Conservation (phyloP, 1,140 invertebrate species). For the Zaprionus nigranus region DNA sequence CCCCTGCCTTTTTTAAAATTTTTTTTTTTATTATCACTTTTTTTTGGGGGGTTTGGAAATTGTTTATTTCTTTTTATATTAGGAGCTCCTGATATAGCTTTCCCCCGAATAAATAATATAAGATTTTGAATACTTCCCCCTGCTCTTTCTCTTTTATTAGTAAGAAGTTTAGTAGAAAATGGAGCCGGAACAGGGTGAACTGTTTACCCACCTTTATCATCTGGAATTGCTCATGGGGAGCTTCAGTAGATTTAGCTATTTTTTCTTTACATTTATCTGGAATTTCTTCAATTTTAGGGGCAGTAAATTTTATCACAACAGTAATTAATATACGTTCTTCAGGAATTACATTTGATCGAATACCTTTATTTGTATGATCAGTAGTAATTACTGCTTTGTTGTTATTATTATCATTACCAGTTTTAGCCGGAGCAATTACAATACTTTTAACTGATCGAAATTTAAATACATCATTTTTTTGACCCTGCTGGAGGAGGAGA, state of each 20-base stretch:
- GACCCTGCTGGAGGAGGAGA: too few species aligned
- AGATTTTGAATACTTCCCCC: conserved; percentile 90
- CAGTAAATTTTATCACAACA: conserved; percentile 88
- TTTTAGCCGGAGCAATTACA: too few species aligned
- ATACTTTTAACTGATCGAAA: too few species aligned
- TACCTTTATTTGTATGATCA: conserved; percentile 88
- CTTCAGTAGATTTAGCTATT: conserved; percentile 89
- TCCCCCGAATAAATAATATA: conserved; percentile 92
- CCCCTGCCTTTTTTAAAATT: conserved; percentile 91
- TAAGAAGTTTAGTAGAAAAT: conserved; percentile 86
- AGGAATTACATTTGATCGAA: conserved; percentile 85
- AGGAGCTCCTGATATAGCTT: conserved; percentile 90
- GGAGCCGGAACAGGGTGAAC: conserved; percentile 89
- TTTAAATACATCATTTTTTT: too few species aligned
- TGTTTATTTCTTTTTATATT: conserved; percentile 90
- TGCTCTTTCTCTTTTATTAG: conserved; percentile 87
- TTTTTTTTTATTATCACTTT: conserved; percentile 91
- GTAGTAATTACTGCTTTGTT: conserved; percentile 88
- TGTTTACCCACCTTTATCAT: conserved; percentile 88
- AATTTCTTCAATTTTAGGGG: conserved; percentile 88
- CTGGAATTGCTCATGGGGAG: conserved; percentile 85
- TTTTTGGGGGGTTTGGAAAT: conserved; percentile 92
- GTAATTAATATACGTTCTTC: conserved; percentile 86
- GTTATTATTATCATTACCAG: too few species aligned
- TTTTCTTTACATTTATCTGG: conserved; percentile 89